phyloP scores from a whole-genome alignment of 1,140 invertebrate species.

The Brachionus calyciflorus region DNA sequence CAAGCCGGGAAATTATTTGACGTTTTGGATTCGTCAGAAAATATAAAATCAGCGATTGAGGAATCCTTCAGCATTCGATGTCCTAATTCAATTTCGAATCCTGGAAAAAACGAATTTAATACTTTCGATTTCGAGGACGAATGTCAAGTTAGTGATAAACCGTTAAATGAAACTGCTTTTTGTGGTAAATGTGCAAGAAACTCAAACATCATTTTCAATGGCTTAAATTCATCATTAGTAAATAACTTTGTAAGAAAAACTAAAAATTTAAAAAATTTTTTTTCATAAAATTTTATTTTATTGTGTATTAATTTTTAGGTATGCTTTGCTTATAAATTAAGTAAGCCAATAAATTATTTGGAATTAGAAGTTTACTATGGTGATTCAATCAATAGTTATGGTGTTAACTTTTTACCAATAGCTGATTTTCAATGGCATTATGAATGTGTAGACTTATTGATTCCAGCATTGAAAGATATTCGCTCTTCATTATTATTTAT shows the following conservation, averaged over 20 bases:
- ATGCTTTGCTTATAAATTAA: conserved; percentile 39
- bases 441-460: conserved; percentile 4
- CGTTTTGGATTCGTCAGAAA: neutral
- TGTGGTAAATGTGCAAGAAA: conserved; percentile 42
- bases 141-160: neutral
- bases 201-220: neutral
- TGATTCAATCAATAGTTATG: neutral
- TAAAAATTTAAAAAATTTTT: neutral
- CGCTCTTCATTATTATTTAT: neutral
- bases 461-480: neutral
- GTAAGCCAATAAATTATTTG: neutral
- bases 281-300: neutral
- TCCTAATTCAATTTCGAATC: neutral
- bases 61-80: conserved; percentile 25
- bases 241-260: neutral
- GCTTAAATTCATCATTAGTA: neutral
- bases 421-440: conserved; percentile 40
- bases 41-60: conserved; percentile 10
- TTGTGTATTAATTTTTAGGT: neutral
- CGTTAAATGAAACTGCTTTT: conserved; percentile 33
- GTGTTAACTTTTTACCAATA: neutral
- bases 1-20: neutral
- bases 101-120: neutral
- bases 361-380: neutral
- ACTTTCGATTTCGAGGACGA: conserved; percentile 31